Evolutionary conservation across 2,113 vertebrate species (phyloP), one percentile per base, ranked within the genome.

Genomic region (Sylvia atricapilla): DNA sequence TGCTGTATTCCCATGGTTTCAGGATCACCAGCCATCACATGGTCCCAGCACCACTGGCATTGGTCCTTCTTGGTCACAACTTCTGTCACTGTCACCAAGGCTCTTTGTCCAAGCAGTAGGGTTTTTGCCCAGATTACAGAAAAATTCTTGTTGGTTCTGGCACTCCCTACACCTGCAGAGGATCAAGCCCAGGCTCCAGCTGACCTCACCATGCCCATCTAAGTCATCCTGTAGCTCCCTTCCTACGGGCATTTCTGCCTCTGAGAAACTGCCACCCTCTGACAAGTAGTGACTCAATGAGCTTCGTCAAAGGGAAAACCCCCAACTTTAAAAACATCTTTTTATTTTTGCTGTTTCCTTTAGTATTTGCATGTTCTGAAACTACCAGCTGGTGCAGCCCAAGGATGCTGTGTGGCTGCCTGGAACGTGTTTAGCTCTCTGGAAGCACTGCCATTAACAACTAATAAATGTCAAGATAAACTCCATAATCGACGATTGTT

Each of bases 401-500:
- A 66, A 76, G 37, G 92, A 66, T 88, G 75, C 35, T 70, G 63
- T 90, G 50, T 33, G 68, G 52, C 64, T 94, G 76, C 68, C 64
- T 90, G 64, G 52, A 90, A 93, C 41, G 19, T 44, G 30, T 67
- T 86, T n/a, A 73, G 37, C 30, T 90, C 78, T 79, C 75, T 95
- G 87, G 43, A 95, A 95, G 50, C 37, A 25, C 70, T 89, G 50
- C 70, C 81, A 89, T 90, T 90, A 94, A 80, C 82, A 90, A 80
- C 82, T 70, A 74, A 93, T 91, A 93, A 90, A 93, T n/a, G 63
- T 89, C 59, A 59, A 39, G 63, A 91, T 93, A 91, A 93, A 70
- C 72, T 87, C 64, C 63, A 50, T 76, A 69, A 83, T 87, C 23
- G 2, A 59, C 0, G 2, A 63, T 89, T 49, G 59, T 73, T 91